These are phyloP conservation scores for Trichechus manatus DNA, from an alignment of 2,113 vertebrate genomes.

Conservation along the genomic window DNA sequence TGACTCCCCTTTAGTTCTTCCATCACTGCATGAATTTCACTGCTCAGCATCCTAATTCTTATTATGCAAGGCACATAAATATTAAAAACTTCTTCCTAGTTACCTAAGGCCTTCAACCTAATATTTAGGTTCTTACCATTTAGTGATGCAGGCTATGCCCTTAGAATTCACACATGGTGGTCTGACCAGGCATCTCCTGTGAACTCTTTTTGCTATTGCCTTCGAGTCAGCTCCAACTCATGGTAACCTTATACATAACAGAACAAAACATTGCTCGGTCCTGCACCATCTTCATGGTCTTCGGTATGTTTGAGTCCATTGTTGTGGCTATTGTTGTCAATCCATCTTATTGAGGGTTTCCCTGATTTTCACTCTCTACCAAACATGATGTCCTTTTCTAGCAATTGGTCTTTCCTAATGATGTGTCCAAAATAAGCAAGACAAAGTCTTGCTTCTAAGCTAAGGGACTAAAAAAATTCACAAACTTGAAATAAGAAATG, in stretches of 20 bases:
- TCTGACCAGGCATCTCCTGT: not conserved
- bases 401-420: no score
- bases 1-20: not conserved
- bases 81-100: not conserved
- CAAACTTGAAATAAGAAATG: not conserved
- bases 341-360: no score
- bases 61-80: not conserved
- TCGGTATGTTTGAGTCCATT: no score
- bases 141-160: not conserved
- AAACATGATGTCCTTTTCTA: no score
- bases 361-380: no score
- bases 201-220: not conserved
- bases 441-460: no score
- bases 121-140: not conserved
- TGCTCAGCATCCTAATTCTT: not conserved
- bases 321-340: no score
- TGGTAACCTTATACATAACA: no score
- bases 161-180: not conserved
- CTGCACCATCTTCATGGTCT: no score
- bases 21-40: not conserved
- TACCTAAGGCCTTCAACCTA: not conserved
- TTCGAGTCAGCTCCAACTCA: no score
- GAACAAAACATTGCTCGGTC: no score
- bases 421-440: no score
- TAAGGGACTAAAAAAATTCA: not conserved